phyloP scores from a whole-genome alignment of 2,888 invertebrate genomes.

The Aspidiotus destructor region DNA sequence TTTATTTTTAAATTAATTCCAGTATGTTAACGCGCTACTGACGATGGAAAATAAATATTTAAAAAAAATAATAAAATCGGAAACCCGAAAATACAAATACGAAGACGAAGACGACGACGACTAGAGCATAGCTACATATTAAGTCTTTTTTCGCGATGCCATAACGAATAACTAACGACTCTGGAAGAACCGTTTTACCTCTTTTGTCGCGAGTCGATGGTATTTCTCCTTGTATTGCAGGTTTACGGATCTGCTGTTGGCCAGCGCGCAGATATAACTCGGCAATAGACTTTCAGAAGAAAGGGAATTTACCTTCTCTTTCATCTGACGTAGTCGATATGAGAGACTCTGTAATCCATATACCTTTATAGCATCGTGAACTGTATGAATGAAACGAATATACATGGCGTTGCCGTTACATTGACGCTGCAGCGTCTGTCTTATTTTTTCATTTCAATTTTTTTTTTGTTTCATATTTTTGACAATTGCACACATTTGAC shows the following conservation, averaged over 20 bases:
- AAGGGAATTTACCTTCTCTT: conserved; percentile 32
- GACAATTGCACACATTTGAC: too few species aligned
- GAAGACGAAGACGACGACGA: conserved; percentile 12
- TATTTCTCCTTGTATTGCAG: conserved; percentile 26
- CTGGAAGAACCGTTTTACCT: conserved; percentile 27
- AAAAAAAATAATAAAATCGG: conserved; percentile 5
- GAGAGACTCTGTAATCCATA: neutral
- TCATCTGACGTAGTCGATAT: conserved; percentile 18
- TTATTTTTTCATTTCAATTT: too few species aligned
- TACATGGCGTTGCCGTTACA: neutral
- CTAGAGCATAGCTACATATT: conserved; percentile 23
- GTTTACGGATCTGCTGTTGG: conserved; percentile 19
- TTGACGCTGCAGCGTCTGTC: too few species aligned
- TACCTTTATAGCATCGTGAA: too few species aligned
- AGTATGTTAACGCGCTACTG: too few species aligned
- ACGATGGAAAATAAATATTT: neutral
- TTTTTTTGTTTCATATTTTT: too few species aligned
- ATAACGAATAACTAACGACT: conserved; percentile 26
- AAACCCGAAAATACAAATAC: neutral
- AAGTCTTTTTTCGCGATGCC: conserved; percentile 29
- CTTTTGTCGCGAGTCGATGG: conserved; percentile 27
- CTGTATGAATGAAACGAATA: conserved; percentile 1
- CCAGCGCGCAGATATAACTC: conserved; percentile 19
- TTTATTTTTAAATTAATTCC: too few species aligned
- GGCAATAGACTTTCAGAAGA: conserved; percentile 26